A percentile compares a stretch with the other conserved stretches of the same genome.
Conservation (phyloP, 2,888 invertebrate genomes). For the Cylloceria caligata region DNA sequence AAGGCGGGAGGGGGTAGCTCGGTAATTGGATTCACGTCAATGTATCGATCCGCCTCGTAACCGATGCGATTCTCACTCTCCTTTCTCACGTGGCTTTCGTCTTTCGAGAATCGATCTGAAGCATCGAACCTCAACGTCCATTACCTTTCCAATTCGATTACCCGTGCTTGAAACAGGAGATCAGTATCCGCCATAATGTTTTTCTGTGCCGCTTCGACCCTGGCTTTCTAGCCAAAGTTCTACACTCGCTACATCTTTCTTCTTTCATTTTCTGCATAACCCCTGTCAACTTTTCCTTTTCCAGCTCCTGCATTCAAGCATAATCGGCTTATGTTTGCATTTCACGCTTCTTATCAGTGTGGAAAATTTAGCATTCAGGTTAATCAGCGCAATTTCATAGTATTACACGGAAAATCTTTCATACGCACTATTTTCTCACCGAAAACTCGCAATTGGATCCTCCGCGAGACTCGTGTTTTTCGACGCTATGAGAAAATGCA, state of each 20-base stretch:
- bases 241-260: neutral
- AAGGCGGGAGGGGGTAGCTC: slow-evolving; percentile 60
- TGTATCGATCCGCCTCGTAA: slow-evolving; percentile 70
- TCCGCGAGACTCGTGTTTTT: neutral
- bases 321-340: slow-evolving; percentile 60
- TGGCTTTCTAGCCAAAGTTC: neutral
- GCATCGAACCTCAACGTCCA: slow-evolving; percentile 70
- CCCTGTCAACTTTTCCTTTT: slow-evolving; percentile 2
- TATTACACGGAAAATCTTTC: slow-evolving; percentile 6
- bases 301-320: slow-evolving; percentile 30
- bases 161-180: slow-evolving; percentile 70
- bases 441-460: slow-evolving; percentile 11
- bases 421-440: neutral
- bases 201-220: slow-evolving; percentile 31
- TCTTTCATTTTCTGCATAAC: neutral
- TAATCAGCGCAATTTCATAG: slow-evolving; percentile 52
- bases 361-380: slow-evolving; percentile 59
- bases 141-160: slow-evolving; percentile 72
- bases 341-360: slow-evolving; percentile 56
- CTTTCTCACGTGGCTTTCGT: slow-evolving; percentile 56
- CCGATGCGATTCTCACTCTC: slow-evolving; percentile 62
- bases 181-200: slow-evolving; percentile 22
- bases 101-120: slow-evolving; percentile 62
- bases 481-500: neutral
- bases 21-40: slow-evolving; percentile 72